phyloP scores from a whole-genome alignment of 2,113 vertebrate species.

The Sinocyclocheilus rhinocerous region DNA sequence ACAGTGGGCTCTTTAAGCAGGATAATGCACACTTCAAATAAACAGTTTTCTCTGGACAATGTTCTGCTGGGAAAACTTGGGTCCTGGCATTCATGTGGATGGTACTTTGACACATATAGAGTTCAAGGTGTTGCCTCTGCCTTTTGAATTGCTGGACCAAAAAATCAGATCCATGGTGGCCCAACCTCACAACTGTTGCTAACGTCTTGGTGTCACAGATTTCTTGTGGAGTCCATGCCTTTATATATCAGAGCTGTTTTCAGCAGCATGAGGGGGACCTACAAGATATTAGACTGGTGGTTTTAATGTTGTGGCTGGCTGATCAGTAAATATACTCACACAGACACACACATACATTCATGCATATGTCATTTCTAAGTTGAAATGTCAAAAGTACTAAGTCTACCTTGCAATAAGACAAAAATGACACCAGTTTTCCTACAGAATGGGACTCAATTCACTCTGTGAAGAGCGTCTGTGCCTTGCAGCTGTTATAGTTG shows the following conservation, averaged over 20 bases:
- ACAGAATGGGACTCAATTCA: background rate
- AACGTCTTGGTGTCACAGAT: background rate
- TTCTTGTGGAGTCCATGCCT: background rate
- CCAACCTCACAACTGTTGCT: no score
- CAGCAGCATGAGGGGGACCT: background rate
- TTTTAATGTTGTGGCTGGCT: no score
- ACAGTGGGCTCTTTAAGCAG: background rate
- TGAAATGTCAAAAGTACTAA: no score
- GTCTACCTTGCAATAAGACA: background rate
- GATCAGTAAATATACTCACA: background rate
- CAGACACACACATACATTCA: no score
- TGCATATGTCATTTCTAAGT: no score
- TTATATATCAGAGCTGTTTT: background rate
- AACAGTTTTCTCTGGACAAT: background rate
- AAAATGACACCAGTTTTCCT: background rate
- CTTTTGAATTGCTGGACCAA: background rate
- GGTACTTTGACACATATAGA: background rate
- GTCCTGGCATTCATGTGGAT: background rate
- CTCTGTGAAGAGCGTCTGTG: background rate
- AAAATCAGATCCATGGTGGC: background rate
- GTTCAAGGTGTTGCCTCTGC: background rate
- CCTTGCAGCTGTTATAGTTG: background rate
- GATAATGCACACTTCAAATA: no score
- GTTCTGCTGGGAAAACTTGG: background rate
- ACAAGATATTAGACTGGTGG: no score